Percentiles rank a stretch among this genome's conserved stretches.
These are phyloP conservation scores for Hestina assimilis DNA, from an alignment of 1,140 invertebrate species.

Conservation along the genomic window DNA sequence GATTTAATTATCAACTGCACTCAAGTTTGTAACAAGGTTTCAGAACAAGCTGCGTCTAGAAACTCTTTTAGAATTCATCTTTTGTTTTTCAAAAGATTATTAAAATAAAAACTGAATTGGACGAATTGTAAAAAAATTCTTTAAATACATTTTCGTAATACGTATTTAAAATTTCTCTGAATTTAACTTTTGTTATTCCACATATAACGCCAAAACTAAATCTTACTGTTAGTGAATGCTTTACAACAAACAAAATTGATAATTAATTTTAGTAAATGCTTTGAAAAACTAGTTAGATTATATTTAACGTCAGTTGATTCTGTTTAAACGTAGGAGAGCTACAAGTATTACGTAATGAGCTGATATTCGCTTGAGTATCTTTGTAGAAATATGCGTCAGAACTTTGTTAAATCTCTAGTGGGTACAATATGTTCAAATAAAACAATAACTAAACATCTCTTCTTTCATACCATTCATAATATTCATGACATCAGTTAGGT, in stretches of 20 bases:
- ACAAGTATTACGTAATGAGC: conserved; percentile 26
- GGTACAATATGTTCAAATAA: conserved; percentile 30
- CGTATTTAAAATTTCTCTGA: too few relatives aligned
- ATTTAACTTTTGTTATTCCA: too few relatives aligned
- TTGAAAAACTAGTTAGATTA: neutral
- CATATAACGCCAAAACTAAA: too few relatives aligned
- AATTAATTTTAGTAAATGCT: neutral
- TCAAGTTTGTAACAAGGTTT: neutral
- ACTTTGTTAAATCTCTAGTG: conserved; percentile 47
- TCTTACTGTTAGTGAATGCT: too few relatives aligned
- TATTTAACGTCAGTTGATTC: neutral
- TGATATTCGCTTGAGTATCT: conserved; percentile 26
- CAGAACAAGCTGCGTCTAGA: neutral
- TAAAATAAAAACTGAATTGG: too few relatives aligned
- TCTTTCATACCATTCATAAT: neutral
- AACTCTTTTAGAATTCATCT: too few relatives aligned
- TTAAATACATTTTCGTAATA: too few relatives aligned
- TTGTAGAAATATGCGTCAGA: conserved; percentile 17
- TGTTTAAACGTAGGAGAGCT: neutral
- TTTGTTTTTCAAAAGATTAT: too few relatives aligned
- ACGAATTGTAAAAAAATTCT: too few relatives aligned
- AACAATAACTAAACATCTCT: neutral
- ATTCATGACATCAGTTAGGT: too few relatives aligned
- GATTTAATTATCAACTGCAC: neutral
- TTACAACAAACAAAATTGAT: neutral